Base-by-base conservation (phyloP, 2,797 vertebrate genomes). In the Phoebastria nigripes region DNA sequence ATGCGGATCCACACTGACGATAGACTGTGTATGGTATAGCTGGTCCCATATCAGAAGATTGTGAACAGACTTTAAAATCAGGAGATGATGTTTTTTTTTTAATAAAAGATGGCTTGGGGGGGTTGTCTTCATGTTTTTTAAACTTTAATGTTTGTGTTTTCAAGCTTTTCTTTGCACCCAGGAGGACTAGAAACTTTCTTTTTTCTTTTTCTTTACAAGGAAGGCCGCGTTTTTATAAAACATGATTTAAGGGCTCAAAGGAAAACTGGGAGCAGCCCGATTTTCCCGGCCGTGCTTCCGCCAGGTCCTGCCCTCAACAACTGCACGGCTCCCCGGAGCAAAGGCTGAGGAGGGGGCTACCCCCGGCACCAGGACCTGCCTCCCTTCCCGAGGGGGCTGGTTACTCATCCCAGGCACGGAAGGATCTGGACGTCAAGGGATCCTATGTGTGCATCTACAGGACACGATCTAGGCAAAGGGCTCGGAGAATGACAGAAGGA, bases 1-100 rank as follows among this genome's bases (percentile, higher is more conserved):
- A 8, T 2, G 19, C 2, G 4, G 35, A 4, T 25, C 46, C 25
- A 1, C 18, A 0, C 16, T 10, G 61, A 44, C 7, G 3, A 14
- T 11, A 5, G n/a, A 4, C 7, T 19, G 29, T 11, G 47, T 11
- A 1, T 7, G 63, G 46, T 7, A 2, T 2, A 28, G 73, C n/a
- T 8, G 39, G 14, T 28, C 41, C 3, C 21, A 1, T 7, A 6
- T 11, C 25, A 9, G 47, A 6, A 11, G 31, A 6, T 15, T 15
- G 47, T 15, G 41, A 52, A 11, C 16, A 11, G 61, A 21, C 28
- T 39, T 47, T 21, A n/a, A 59, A 47, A 47, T 6, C 7, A 15
- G 44, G 29, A 26, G 29, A 16, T 33, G 11, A 3, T 44, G 52
- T 25, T 5, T 31, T 25, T 28, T 28, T 39, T 19, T 25, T 35